Conservation (phyloP, 2,888 invertebrate species). For the Phyto melanocephala region DNA sequence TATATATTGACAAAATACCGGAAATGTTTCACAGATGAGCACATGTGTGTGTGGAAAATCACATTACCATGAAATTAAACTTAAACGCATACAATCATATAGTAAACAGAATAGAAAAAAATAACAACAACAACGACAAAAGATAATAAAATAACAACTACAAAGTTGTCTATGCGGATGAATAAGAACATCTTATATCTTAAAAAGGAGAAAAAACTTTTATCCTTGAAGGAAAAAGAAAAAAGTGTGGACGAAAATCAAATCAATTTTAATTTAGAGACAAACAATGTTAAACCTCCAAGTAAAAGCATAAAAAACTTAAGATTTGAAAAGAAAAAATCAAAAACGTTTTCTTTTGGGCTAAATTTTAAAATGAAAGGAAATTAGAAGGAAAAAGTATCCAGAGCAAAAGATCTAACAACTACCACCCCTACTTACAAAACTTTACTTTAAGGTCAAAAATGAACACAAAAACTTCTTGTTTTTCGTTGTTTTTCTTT, state of each 20-base stretch:
- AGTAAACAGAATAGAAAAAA: neutral
- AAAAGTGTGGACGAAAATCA: constrained; percentile 62
- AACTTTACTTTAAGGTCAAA: constrained; percentile 70
- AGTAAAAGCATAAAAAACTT: constrained; percentile 22
- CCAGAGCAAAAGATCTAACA: constrained; percentile 8
- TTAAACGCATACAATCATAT: constrained; percentile 33
- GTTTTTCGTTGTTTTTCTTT: neutral
- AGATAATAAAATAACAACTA: neutral
- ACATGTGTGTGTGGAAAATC: constrained; percentile 49
- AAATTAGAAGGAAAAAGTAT: constrained; percentile 35
- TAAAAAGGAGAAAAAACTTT: neutral
- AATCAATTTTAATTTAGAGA: constrained; percentile 69
- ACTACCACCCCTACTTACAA: neutral
- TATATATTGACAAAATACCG: constrained; percentile 64
- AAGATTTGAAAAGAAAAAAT: neutral
- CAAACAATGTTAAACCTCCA: constrained; percentile 48
- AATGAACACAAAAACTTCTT: constrained; percentile 60
- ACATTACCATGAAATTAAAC: constrained; percentile 61
- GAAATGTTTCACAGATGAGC: constrained; percentile 56
- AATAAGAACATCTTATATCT: neutral
- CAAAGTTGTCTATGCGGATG: neutral
- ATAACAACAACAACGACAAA: neutral
- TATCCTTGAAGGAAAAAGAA: neutral
- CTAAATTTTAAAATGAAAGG: neutral
- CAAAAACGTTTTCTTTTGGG: constrained; percentile 9